Conservation (phyloP, 2,888 invertebrate genomes). For the Drosophila diplacantha region DNA sequence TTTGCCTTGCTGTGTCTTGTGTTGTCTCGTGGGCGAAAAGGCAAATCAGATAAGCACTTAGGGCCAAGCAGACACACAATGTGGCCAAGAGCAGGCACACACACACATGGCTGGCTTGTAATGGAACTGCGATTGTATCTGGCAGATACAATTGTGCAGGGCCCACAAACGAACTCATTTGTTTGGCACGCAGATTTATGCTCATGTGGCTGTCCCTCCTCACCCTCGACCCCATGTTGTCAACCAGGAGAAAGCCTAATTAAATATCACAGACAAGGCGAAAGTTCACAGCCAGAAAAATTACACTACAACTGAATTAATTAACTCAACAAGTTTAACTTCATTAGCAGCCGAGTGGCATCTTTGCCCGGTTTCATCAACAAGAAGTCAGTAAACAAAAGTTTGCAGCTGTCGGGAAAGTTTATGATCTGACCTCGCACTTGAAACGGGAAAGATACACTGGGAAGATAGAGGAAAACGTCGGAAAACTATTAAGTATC, state of each 20-base stretch:
- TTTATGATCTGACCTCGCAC: constrained; percentile 30
- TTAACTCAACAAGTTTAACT: constrained; percentile 53
- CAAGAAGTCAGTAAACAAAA: constrained; percentile 44
- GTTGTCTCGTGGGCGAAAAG: constrained; percentile 47
- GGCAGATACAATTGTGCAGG: constrained; percentile 59
- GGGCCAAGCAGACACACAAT: constrained; percentile 48
- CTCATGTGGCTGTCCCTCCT: constrained; percentile 33
- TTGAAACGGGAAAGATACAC: constrained; percentile 1
- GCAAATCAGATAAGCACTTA: constrained; percentile 62
- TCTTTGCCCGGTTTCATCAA: constrained; percentile 33
- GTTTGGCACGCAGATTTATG: constrained; percentile 56
- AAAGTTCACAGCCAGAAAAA: constrained; percentile 28
- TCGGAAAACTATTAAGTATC: not conserved
- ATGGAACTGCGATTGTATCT: constrained; percentile 67
- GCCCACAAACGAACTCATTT: constrained; percentile 40
- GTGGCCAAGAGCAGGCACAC: constrained; percentile 37
- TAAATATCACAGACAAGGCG: constrained; percentile 28
- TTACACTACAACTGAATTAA: constrained; percentile 55
- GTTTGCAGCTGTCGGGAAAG: constrained; percentile 34
- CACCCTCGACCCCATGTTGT: constrained; percentile 20
- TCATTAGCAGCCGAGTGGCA: constrained; percentile 48
- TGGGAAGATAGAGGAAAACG: not conserved
- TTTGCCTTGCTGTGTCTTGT: constrained; percentile 7
- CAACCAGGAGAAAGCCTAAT: constrained; percentile 32
- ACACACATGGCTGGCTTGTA: constrained; percentile 50